Percentiles rank a stretch among this genome's conserved stretches.
Evolutionary conservation across 2,797 vertebrate genomes (phyloP).

Genomic region (Chelmon rostratus): DNA sequence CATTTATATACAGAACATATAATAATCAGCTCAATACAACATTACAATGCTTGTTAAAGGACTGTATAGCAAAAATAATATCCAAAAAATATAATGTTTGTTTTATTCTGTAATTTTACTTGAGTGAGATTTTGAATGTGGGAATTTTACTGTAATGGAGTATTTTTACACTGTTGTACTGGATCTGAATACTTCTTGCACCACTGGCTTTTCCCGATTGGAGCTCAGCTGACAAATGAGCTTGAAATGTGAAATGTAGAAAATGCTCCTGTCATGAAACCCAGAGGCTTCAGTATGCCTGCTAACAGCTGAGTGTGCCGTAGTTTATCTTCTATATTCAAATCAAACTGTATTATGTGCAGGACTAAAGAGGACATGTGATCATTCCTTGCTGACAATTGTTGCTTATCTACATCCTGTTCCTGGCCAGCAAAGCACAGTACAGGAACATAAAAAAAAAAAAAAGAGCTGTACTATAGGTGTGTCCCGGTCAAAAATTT

Average conservation of each 20-base stretch:
- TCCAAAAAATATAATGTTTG: not conserved
- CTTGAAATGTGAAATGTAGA: not conserved
- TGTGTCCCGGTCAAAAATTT: constrained; percentile 13
- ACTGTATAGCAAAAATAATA: not conserved
- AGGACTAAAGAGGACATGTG: constrained; percentile 33
- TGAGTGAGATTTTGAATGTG: not conserved
- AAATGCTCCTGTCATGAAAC: not conserved
- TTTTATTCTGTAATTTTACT: not conserved
- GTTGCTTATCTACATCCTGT: constrained; percentile 56
- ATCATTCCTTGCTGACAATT: constrained; percentile 34
- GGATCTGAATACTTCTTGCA: not conserved
- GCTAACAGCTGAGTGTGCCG: not conserved
- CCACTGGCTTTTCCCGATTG: not conserved
- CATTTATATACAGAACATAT: no score
- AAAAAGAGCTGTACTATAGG: constrained; percentile 20
- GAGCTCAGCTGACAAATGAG: not conserved
- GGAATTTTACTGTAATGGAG: not conserved
- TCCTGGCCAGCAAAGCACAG: constrained; percentile 17
- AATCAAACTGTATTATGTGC: not conserved
- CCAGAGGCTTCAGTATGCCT: not conserved
- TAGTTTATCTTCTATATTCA: not conserved
- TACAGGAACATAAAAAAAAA: constrained; percentile 23
- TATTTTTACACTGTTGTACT: not conserved
- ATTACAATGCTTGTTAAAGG: not conserved
- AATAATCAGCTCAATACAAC: not conserved